Percentiles rank a stretch among this genome's conserved stretches.
phyloP scores from a whole-genome alignment of 2,797 vertebrate genomes.

The Knipowitschia caucasica region DNA sequence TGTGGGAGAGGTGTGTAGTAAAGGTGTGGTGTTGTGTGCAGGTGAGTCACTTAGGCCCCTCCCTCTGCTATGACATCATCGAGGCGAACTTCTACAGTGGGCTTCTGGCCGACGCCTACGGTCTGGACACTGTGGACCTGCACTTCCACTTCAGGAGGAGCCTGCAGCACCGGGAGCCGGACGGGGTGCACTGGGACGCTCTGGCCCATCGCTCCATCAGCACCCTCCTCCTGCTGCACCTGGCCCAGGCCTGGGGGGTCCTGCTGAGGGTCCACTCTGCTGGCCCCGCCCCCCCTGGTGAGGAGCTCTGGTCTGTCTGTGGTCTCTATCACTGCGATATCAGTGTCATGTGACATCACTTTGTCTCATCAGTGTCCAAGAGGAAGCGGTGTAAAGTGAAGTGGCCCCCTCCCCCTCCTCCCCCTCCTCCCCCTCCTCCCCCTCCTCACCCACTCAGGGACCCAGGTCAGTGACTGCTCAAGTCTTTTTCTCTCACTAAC shows the following conservation, averaged over 20 bases:
- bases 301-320: neutral
- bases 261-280: conserved; percentile 24
- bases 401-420: neutral
- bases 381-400: neutral
- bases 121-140: conserved; percentile 73
- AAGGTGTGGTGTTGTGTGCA: conserved; percentile 31
- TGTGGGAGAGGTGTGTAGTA: too few species aligned
- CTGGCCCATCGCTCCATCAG: conserved; percentile 70
- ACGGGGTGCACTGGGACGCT: conserved; percentile 75
- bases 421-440: neutral
- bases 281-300: neutral
- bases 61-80: conserved; percentile 61
- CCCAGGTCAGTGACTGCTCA: neutral
- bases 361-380: neutral
- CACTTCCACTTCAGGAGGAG: conserved; percentile 74
- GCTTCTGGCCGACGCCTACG: conserved; percentile 56
- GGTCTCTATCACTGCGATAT: too few species aligned
- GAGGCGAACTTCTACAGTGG: conserved; percentile 78
- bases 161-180: conserved; percentile 61
- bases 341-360: neutral
- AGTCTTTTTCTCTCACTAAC: neutral
- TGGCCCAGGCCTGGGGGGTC: conserved; percentile 71
- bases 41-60: conserved; percentile 54
- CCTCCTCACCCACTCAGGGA: neutral
- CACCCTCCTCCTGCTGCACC: conserved; percentile 67